Evolutionary conservation across 2,888 invertebrate genomes (phyloP), one percentile per base, ranked within the genome.

Genomic region (Allophyes oxyacanthae): DNA sequence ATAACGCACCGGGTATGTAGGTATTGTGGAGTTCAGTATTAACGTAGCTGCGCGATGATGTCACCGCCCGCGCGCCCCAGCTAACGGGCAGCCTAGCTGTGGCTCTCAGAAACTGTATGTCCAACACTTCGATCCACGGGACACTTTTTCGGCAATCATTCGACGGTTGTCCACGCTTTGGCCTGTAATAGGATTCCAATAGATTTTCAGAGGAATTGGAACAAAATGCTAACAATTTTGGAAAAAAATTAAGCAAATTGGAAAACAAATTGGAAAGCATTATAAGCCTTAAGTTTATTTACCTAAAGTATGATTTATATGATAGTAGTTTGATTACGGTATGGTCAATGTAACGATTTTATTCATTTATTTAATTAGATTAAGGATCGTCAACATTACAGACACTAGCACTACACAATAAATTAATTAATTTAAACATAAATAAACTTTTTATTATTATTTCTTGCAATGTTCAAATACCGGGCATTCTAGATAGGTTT

Each of bases 41-140:
- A 83, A 81, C 86, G 82, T 83, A 81, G 70, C 84, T 85, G 57
- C 30, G 77, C 78, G 88, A 73, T 90, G 91, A 91, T 89, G 86
- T 91, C 91, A 91, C 78, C 85, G 44, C 52, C 46, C 28, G 67
- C 20, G 20, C 20, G n/a, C n/a, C n/a, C n/a, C n/a, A 79, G 77
- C 69, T 85, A 90, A 87, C 87, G 88, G 88, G 77, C 81, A 69
- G 43, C 33, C 61, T 30, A 54, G 60, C 20, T 20, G 20, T 3
- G 20, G 20, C 20, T 6, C 36, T 36, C 36, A 59, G 30, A 54
- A 56, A 2, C 44, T 38, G 13, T 9, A 37, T 42, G 48, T 37
- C 30, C 32, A 43, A 64, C 54, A 40, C 54, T 53, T 44, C 38
- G 69, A 25, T 33, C 44, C 43, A 33, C 15, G 36, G 36, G 43